Conservation (phyloP, 1,140 invertebrate genomes). For the Helicoverpa armigera region DNA sequence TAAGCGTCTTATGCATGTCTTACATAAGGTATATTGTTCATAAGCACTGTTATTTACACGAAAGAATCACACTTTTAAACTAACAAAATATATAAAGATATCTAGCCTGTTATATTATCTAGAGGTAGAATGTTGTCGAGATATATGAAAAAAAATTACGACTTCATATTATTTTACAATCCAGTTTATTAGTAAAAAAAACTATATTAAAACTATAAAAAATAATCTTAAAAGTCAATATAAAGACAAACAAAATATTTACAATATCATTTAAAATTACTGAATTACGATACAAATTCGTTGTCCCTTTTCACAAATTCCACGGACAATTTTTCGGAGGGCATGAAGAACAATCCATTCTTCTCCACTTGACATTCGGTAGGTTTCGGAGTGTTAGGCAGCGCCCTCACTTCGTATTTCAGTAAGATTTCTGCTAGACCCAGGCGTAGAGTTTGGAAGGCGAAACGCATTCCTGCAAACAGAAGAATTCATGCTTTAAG, state of each 20-base stretch:
- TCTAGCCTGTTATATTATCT: too few relatives aligned
- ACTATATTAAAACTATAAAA: too few relatives aligned
- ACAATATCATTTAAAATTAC: neutral
- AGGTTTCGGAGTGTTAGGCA: slow-evolving; percentile 27
- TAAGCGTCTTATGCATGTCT: too few relatives aligned
- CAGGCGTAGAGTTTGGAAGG: slow-evolving; percentile 35
- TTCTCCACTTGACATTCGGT: slow-evolving; percentile 36
- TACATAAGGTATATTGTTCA: too few relatives aligned
- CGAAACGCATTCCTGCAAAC: slow-evolving; percentile 44
- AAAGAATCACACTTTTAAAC: too few relatives aligned
- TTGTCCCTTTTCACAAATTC: slow-evolving; percentile 46
- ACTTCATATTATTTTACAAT: too few relatives aligned
- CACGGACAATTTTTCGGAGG: slow-evolving; percentile 42
- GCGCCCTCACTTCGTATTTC: slow-evolving; percentile 38
- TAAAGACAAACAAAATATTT: neutral
- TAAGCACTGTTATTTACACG: too few relatives aligned
- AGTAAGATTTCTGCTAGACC: slow-evolving; percentile 33
- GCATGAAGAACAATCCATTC: slow-evolving; percentile 44
- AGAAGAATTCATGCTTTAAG: neutral
- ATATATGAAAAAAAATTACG: too few relatives aligned
- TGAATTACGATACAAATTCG: neutral
- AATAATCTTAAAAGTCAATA: too few relatives aligned
- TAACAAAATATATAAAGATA: too few relatives aligned
- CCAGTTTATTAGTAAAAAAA: too few relatives aligned
- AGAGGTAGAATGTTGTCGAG: too few relatives aligned